These are phyloP conservation scores for Chloebia gouldiae DNA, from an alignment of 2,113 vertebrate genomes.

Conservation along the genomic window DNA sequence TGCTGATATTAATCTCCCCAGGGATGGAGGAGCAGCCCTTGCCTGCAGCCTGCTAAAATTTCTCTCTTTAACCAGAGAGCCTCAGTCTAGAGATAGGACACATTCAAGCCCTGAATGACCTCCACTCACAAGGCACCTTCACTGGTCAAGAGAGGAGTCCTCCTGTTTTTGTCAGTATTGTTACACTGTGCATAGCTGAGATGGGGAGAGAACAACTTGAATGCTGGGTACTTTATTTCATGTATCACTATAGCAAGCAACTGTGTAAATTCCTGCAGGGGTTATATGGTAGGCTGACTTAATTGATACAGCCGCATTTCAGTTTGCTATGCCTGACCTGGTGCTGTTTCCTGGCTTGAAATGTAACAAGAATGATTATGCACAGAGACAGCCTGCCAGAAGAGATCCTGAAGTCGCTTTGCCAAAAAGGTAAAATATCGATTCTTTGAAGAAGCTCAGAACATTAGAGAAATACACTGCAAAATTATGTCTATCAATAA, in stretches of 20 bases:
- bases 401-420: background rate
- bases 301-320: fast-evolving
- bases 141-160: background rate
- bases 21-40: background rate
- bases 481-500: background rate
- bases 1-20: fast-evolving
- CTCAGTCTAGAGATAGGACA: background rate
- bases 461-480: background rate
- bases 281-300: background rate
- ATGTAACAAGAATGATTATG: background rate
- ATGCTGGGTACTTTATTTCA: background rate
- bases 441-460: background rate
- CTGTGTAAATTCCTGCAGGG: background rate
- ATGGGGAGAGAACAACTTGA: background rate
- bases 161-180: background rate
- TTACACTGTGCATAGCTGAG: background rate
- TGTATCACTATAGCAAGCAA: background rate
- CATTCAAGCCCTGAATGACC: background rate
- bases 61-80: background rate
- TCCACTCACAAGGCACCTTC: background rate
- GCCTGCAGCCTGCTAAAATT: background rate
- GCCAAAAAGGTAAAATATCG: background rate
- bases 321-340: background rate
- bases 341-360: background rate
- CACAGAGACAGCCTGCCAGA: background rate